A percentile compares a stretch with the other conserved stretches of the same genome.
These are phyloP conservation scores for Laupala kohalensis DNA, from an alignment of 1,140 invertebrate species.

Conservation along the genomic window DNA sequence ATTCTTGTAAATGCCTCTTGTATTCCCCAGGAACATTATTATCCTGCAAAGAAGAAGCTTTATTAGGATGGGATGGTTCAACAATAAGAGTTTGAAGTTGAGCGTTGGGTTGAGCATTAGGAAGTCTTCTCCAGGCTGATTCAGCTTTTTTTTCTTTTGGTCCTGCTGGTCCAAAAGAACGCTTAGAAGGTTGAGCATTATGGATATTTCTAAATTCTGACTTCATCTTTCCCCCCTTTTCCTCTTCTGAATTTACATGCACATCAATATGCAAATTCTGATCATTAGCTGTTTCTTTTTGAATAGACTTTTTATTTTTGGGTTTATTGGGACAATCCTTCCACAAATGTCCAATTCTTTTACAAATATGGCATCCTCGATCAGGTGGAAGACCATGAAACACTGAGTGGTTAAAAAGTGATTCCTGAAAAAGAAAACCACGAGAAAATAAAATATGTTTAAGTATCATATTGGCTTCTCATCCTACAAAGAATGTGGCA, in stretches of 20 bases:
- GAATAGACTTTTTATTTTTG: not conserved
- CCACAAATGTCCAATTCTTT: constrained; percentile 43
- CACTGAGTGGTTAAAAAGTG: constrained; percentile 29
- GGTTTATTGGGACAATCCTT: constrained; percentile 32
- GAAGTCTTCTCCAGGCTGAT: not conserved
- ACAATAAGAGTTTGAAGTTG: not conserved
- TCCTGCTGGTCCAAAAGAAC: not conserved
- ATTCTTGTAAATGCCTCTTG: not conserved
- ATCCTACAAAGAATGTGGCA: not conserved
- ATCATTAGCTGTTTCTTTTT: no score
- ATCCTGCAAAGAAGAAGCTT: not conserved
- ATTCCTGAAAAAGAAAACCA: constrained; percentile 26
- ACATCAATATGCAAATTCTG: no score
- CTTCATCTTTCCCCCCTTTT: no score
- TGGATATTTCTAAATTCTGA: not conserved
- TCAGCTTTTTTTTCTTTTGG: not conserved
- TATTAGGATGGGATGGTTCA: not conserved
- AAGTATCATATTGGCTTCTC: no score
- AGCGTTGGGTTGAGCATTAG: not conserved
- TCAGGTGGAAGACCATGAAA: constrained; percentile 38
- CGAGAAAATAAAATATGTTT: not conserved
- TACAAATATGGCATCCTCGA: constrained; percentile 40
- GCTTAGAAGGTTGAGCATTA: not conserved
- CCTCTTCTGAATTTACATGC: no score
- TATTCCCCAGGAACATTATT: not conserved